A percentile compares a stretch with the other conserved stretches of the same genome.
phyloP scores from a whole-genome alignment of 2,113 vertebrate species.

The Greenwoodochromis staneri region DNA sequence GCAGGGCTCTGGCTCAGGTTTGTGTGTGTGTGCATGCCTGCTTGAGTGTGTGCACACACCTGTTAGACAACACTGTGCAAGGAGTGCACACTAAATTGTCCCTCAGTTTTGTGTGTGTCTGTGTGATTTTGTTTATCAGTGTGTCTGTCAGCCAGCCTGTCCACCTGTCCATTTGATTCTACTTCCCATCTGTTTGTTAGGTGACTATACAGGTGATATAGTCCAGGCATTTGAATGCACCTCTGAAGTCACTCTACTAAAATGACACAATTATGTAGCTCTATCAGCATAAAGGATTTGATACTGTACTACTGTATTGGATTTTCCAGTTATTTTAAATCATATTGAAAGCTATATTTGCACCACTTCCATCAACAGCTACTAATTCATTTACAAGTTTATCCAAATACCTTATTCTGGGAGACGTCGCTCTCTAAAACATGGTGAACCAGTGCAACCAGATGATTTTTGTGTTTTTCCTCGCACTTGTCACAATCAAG shows the following conservation, averaged over 20 bases:
- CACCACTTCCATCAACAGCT: background rate
- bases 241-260: background rate
- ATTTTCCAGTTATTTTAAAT: background rate
- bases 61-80: conserved; percentile 13
- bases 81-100: background rate
- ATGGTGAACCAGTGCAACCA: background rate
- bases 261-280: background rate
- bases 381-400: background rate
- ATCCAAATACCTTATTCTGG: background rate
- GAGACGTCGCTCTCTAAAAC: background rate
- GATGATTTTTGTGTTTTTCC: background rate
- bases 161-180: conserved; percentile 7
- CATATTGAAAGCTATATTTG: background rate
- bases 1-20: conserved; percentile 38
- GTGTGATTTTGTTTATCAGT: conserved; percentile 5
- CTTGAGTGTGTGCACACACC: background rate
- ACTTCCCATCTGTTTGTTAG: background rate
- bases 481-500: background rate
- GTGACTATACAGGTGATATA: background rate
- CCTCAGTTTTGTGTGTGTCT: background rate
- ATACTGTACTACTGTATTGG: background rate
- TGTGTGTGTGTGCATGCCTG: background rate
- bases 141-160: conserved; percentile 13
- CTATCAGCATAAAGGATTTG: background rate
- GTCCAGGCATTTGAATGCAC: background rate